These are phyloP conservation scores for Anas capensis DNA, from an alignment of 2,797 vertebrate genomes.

Conservation along the genomic window DNA sequence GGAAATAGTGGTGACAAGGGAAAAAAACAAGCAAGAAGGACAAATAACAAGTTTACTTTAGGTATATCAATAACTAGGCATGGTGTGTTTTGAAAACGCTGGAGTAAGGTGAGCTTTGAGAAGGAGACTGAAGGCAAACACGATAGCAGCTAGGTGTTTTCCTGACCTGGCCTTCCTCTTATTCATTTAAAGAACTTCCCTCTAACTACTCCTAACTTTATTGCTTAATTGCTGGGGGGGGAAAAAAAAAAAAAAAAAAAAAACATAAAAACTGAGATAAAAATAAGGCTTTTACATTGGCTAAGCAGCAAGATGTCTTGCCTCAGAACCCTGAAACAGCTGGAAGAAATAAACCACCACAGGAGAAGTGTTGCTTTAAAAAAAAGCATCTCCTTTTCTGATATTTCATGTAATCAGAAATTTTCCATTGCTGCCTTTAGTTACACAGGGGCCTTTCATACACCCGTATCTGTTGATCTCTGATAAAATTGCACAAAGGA, in stretches of 20 bases:
- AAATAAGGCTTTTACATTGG: neutral
- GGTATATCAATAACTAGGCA: neutral
- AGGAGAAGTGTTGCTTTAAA: neutral
- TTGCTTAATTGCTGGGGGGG: neutral
- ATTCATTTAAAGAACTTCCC: neutral
- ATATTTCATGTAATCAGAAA: neutral
- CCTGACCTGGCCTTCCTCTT: neutral
- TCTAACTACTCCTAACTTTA: neutral
- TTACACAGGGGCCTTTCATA: conserved; percentile 25
- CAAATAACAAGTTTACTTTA: neutral
- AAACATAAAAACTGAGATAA: neutral
- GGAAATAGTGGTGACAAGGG: neutral
- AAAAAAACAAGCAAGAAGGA: neutral
- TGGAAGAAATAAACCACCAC: neutral
- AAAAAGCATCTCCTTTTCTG: neutral
- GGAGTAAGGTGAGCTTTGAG: neutral
- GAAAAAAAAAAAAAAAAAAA: too few relatives aligned
- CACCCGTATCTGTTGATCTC: conserved; percentile 14
- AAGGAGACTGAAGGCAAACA: neutral
- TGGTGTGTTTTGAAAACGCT: neutral
- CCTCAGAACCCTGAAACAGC: neutral
- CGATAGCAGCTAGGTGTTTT: neutral
- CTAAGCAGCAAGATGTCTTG: neutral
- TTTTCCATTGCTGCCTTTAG: conserved; percentile 14
- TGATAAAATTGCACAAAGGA: conserved; percentile 41